Evolutionary conservation across 2,113 vertebrate species (phyloP).

Genomic region (Charina bottae): DNA sequence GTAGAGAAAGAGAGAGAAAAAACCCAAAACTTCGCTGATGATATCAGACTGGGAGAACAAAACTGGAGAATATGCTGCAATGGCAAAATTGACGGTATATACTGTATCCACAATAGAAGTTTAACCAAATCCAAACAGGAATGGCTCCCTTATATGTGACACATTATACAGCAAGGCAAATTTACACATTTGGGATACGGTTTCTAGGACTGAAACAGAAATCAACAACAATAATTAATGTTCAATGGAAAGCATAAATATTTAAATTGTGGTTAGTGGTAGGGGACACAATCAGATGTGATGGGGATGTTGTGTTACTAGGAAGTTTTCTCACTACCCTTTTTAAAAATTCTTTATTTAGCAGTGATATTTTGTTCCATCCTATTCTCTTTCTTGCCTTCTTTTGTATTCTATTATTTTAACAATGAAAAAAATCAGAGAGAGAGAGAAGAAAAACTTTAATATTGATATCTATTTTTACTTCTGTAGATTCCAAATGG

Average conservation of each 20-base stretch:
- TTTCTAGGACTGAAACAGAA: neutral
- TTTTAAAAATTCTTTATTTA: neutral
- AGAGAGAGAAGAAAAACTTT: neutral
- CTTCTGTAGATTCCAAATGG: slow-evolving; percentile 11
- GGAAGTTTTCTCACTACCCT: neutral
- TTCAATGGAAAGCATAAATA: neutral
- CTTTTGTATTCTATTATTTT: neutral
- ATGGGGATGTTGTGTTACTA: neutral
- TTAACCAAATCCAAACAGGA: neutral
- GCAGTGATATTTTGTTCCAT: neutral
- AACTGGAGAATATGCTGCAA: neutral
- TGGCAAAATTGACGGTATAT: neutral
- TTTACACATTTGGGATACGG: neutral
- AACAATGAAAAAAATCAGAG: neutral
- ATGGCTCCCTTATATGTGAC: neutral
- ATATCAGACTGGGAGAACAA: neutral
- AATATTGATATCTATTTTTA: neutral
- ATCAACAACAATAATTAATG: neutral
- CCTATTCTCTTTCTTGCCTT: neutral
- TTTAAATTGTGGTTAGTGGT: neutral
- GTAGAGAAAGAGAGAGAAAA: neutral
- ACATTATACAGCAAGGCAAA: neutral
- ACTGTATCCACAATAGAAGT: neutral
- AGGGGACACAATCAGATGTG: neutral
- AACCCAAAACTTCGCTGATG: neutral